Base-by-base conservation (phyloP, 2,888 invertebrate species). In the Laspeyria flexula region DNA sequence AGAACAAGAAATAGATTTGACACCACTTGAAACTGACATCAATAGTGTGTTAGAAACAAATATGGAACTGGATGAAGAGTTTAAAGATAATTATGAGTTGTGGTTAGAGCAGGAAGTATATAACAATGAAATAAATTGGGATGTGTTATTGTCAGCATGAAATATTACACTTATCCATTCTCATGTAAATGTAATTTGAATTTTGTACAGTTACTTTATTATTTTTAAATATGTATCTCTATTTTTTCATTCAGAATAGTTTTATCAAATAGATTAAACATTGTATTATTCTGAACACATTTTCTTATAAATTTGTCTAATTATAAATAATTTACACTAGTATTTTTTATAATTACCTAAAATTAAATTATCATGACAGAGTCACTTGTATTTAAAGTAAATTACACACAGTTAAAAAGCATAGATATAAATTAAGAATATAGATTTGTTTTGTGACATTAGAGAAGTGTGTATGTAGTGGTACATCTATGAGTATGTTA, bases 71-170 rank as follows among this genome's bases (percentile, higher is more conserved):
- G 98, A 97, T 9, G 97, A 97, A 42, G 98, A 97, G 82, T 98
- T 98, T 78, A 98, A 97, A 85, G 95, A 96, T 53, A 96, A 98
- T 79, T 99, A 99, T 86, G 96, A 98, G 79, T 85, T 96, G 12
- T 99, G 99, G 99, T 92, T 99, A 49, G 97, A 99, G 71, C 96
- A 98, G 81, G 99, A 99, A 93, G 99, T 99, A 15, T 99, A 97
- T 85, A 96, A 96, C 78, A 96, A 96, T 77, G 94, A 95, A 77
- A 95, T 96, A 63, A 94, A 96, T 83, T 97, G 97, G 97, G 96
- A 96, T 81, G 93, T 89, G 54, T 72, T 90, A 55, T 66, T 89
- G 48, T 75, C 83, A 56, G 72, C 83, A 66, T 88, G 68, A 85
- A 75, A 64, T 60, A 43, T 48, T 61, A 44, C 35, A 25, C 25